Percentiles rank a stretch among this genome's conserved stretches.
Conservation (phyloP, 1,140 invertebrate species). For the Bombus soroeensis region DNA sequence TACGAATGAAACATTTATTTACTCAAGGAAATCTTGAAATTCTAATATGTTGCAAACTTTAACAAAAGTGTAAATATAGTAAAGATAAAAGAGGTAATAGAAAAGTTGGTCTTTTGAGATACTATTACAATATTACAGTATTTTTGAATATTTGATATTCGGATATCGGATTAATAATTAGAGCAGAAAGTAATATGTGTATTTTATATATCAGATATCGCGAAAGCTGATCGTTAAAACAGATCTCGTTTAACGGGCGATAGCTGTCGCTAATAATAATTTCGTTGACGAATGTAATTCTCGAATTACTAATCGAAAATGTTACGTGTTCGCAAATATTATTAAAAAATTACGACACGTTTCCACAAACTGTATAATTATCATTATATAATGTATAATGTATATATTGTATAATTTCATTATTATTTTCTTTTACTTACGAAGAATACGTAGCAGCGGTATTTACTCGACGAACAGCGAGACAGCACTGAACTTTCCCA, state of each 20-base stretch:
- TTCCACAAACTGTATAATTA: background rate
- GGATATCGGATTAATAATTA: background rate
- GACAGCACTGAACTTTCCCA: background rate
- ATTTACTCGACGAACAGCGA: background rate
- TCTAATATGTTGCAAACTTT: background rate
- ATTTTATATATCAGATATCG: background rate
- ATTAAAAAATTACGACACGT: background rate
- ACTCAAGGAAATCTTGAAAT: background rate
- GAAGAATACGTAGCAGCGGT: background rate
- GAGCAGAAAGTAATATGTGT: conserved; percentile 3
- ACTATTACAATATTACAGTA: background rate
- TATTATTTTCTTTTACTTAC: background rate
- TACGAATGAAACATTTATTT: background rate
- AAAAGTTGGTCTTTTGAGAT: background rate
- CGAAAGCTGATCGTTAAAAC: background rate
- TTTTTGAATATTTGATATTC: background rate
- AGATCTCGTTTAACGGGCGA: background rate
- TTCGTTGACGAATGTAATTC: background rate
- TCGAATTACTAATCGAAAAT: background rate
- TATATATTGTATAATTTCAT: too few relatives aligned
- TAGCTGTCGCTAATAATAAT: conserved; percentile 3
- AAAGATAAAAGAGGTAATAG: background rate
- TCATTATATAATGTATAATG: too few relatives aligned
- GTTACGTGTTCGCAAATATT: background rate
- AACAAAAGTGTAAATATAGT: background rate